These are phyloP conservation scores for Subanguina moxae DNA, from an alignment of 1,140 invertebrate genomes.

Conservation along the genomic window DNA sequence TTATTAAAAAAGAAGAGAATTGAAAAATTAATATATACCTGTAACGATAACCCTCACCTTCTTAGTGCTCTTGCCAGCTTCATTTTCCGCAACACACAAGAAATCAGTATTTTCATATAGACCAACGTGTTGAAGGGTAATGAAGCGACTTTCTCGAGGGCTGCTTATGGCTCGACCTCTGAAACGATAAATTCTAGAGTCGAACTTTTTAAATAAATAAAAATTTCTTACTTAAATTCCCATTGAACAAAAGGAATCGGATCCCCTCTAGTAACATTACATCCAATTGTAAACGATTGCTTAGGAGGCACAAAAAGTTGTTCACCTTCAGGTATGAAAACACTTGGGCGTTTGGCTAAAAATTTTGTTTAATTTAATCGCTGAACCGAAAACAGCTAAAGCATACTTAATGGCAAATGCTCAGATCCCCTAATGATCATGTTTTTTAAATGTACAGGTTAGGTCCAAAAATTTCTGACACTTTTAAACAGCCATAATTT, in stretches of 20 bases:
- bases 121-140: slow-evolving; percentile 53
- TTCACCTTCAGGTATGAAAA: slow-evolving; percentile 50
- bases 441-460: too few relatives aligned
- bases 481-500: too few relatives aligned
- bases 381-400: too few relatives aligned
- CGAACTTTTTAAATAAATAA: background rate
- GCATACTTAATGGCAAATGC: too few relatives aligned
- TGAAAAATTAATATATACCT: slow-evolving; percentile 17
- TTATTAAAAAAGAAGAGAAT: too few relatives aligned
- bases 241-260: slow-evolving; percentile 45
- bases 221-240: slow-evolving; percentile 24
- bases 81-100: slow-evolving; percentile 57
- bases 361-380: slow-evolving; percentile 11
- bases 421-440: too few relatives aligned
- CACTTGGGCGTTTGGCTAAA: slow-evolving; percentile 47
- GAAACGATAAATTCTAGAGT: slow-evolving; percentile 4
- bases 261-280: slow-evolving; percentile 55
- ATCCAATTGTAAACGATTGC: slow-evolving; percentile 46
- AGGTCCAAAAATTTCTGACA: too few relatives aligned
- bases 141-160: slow-evolving; percentile 44
- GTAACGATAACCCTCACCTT: slow-evolving; percentile 49
- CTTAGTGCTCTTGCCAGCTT: slow-evolving; percentile 52
- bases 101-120: slow-evolving; percentile 52
- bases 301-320: slow-evolving; percentile 51
- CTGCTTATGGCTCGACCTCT: slow-evolving; percentile 46